Conservation (phyloP, 2,113 vertebrate genomes). For the Epinephelus moara region DNA sequence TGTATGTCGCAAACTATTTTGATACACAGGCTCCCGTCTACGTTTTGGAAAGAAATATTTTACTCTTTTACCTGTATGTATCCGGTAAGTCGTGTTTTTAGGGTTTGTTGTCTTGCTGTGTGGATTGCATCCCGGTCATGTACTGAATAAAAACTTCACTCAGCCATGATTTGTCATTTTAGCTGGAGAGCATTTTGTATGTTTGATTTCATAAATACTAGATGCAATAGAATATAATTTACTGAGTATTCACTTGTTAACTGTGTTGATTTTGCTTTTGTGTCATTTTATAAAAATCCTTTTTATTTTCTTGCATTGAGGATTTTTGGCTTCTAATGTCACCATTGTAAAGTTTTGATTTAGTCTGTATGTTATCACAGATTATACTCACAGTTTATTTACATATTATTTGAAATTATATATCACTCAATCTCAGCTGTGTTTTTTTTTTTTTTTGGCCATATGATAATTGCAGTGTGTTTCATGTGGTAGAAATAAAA, state of each 20-base stretch:
- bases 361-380: constrained; percentile 44
- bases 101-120: constrained; percentile 58
- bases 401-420: constrained; percentile 58
- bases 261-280: constrained; percentile 21
- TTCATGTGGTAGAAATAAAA: constrained; percentile 75
- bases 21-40: constrained; percentile 47
- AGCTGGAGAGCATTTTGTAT: constrained; percentile 30
- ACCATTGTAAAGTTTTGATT: constrained; percentile 34
- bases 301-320: background rate
- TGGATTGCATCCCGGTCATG: constrained; percentile 21
- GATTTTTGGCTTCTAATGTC: constrained; percentile 51
- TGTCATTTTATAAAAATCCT: constrained; percentile 17
- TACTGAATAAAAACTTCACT: constrained; percentile 46
- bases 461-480: constrained; percentile 66
- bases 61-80: constrained; percentile 32
- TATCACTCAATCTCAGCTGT: constrained; percentile 42
- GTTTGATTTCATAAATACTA: constrained; percentile 51
- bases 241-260: constrained; percentile 49
- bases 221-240: constrained; percentile 53
- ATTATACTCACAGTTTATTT: constrained; percentile 44
- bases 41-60: constrained; percentile 39
- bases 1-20: constrained; percentile 40
- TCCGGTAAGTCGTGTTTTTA: constrained; percentile 46
- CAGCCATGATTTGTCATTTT: constrained; percentile 13
- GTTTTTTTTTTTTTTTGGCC: constrained; percentile 36